Conservation (phyloP, 2,797 vertebrate species). For the Babyrousa celebensis region DNA sequence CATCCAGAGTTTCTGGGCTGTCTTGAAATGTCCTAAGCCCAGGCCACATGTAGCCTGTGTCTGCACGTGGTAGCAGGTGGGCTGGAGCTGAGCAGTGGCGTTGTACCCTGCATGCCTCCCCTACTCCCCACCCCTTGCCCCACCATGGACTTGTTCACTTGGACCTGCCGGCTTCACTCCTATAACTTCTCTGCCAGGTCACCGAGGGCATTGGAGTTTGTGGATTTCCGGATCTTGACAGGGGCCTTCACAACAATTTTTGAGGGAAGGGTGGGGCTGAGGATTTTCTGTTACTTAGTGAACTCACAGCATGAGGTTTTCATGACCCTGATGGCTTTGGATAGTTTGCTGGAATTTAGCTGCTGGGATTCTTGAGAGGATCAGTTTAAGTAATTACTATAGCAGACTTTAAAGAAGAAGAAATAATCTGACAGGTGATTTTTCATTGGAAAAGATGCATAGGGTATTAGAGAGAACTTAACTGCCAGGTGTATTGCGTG, state of each 20-base stretch:
- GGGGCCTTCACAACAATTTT: neutral
- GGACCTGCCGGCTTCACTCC: neutral
- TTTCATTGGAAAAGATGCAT: neutral
- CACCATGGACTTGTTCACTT: neutral
- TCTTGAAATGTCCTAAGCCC: neutral
- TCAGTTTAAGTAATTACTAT: constrained; percentile 41
- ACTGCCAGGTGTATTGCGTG: neutral
- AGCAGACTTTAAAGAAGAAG: constrained; percentile 38
- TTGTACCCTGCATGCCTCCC: neutral
- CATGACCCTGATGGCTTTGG: neutral
- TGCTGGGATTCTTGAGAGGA: constrained; percentile 7
- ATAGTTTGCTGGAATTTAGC: neutral
- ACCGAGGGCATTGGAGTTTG: neutral
- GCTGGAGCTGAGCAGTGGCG: neutral
- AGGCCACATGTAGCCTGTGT: neutral
- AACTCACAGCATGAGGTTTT: constrained; percentile 23
- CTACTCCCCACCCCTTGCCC: neutral
- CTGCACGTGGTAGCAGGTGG: neutral
- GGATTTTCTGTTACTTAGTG: constrained; percentile 34
- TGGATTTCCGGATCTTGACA: constrained; percentile 11
- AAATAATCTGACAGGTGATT: constrained; percentile 15
- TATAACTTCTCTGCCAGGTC: neutral
- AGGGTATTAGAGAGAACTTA: neutral
- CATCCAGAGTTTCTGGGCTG: neutral
- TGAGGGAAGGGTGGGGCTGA: neutral